Percentiles rank a stretch among this genome's conserved stretches.
These are phyloP conservation scores for Brotula barbata DNA, from an alignment of 2,797 vertebrate genomes.

Conservation along the genomic window DNA sequence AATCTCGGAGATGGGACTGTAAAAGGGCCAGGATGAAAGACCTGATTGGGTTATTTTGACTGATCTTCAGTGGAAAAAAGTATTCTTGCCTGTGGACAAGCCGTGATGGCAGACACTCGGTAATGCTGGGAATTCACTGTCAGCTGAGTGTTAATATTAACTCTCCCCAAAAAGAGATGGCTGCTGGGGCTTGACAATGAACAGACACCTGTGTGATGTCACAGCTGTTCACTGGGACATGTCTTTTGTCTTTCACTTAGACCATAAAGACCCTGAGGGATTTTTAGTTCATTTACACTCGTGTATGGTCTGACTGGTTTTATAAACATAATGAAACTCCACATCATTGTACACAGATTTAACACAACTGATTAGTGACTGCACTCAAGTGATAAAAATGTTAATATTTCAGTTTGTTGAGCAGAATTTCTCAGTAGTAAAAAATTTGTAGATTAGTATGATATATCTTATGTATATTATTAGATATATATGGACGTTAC, in stretches of 20 bases:
- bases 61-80: constrained; percentile 52
- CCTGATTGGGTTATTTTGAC: constrained; percentile 68
- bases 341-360: background rate
- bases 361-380: no score
- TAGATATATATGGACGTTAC: no score
- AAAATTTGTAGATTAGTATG: no score
- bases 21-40: constrained; percentile 61
- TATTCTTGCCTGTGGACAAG: constrained; percentile 60
- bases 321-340: background rate
- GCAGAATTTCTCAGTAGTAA: no score
- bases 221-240: constrained; percentile 29
- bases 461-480: no score
- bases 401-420: no score
- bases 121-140: constrained; percentile 48
- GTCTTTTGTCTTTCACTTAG: constrained; percentile 52
- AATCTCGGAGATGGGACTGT: constrained; percentile 58
- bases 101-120: constrained; percentile 52
- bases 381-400: no score
- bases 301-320: background rate
- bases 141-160: constrained; percentile 66
- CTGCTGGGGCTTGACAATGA: constrained; percentile 47
- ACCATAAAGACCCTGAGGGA: constrained; percentile 24
- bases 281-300: constrained; percentile 36
- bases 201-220: constrained; percentile 63
- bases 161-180: constrained; percentile 57